These are phyloP conservation scores for Protobothrops mucrosquamatus DNA, from an alignment of 2,113 vertebrate genomes.

Conservation along the genomic window DNA sequence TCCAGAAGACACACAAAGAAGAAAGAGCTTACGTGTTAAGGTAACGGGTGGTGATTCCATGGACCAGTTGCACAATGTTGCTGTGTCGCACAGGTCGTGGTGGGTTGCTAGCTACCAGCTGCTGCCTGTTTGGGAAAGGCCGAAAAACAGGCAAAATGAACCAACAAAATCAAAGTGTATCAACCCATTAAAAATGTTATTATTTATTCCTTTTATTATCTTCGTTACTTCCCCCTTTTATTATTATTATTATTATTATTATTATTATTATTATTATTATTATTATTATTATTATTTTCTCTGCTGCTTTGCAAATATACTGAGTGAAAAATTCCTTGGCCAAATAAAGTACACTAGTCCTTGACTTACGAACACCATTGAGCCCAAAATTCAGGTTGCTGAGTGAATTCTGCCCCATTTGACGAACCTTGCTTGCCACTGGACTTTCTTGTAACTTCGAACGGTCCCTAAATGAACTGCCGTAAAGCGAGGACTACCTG, in stretches of 20 bases:
- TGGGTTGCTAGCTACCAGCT: conserved; percentile 84
- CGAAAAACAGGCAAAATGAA: neutral
- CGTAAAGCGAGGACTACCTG: neutral
- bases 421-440: neutral
- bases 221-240: neutral
- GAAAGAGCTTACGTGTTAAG: conserved; percentile 87
- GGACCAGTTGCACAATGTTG: conserved; percentile 88
- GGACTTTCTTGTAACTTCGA: neutral
- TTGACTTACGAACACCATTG: neutral
- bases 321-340: neutral
- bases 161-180: neutral
- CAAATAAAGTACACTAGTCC: neutral
- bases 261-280: neutral
- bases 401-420: neutral
- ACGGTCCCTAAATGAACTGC: neutral
- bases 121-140: conserved; percentile 75
- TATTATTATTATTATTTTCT: neutral
- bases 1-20: neutral
- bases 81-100: conserved; percentile 84
- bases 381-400: neutral
- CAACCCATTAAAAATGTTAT: neutral
- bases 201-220: neutral
- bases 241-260: too few relatives aligned
- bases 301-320: neutral
- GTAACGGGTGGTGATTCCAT: conserved; percentile 90